Conservation (phyloP, 2,888 invertebrate genomes). For the Callosobruchus maculatus region DNA sequence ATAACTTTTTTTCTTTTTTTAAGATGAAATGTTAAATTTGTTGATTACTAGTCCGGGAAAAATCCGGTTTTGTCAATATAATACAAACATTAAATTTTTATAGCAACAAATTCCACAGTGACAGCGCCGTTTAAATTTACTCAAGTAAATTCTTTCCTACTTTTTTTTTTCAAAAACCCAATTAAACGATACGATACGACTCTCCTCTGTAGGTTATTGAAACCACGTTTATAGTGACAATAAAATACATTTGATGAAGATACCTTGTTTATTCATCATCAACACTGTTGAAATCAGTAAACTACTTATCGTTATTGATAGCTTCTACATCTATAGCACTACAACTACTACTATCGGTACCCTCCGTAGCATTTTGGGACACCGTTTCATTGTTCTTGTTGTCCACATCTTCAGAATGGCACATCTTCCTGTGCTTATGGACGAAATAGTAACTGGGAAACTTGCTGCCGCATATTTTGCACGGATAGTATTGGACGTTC, state of each 20-base stretch:
- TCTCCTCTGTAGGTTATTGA: no score
- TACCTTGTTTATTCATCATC: neutral
- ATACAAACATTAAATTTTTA: no score
- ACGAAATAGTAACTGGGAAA: conserved; percentile 93
- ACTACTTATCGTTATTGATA: conserved; percentile 20
- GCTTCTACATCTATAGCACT: conserved; percentile 40
- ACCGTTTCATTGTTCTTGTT: conserved; percentile 30
- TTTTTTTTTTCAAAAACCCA: no score
- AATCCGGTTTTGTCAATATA: no score
- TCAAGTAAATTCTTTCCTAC: no score
- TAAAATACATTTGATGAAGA: neutral
- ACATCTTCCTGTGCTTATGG: conserved; percentile 84
- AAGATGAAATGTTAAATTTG: no score
- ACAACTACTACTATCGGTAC: conserved; percentile 27
- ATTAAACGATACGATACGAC: no score
- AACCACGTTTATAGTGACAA: no score
- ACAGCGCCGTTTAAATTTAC: no score
- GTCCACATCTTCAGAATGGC: conserved; percentile 66
- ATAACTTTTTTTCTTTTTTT: no score
- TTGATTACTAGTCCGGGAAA: no score
- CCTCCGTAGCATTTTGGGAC: conserved; percentile 10
- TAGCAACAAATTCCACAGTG: no score
- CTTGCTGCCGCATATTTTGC: conserved; percentile 88
- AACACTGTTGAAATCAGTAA: neutral
- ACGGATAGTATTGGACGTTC: conserved; percentile 88